Percentiles rank a stretch among this genome's conserved stretches.
Conservation (phyloP, 2,797 vertebrate genomes). For the Tympanoctomys barrerae region DNA sequence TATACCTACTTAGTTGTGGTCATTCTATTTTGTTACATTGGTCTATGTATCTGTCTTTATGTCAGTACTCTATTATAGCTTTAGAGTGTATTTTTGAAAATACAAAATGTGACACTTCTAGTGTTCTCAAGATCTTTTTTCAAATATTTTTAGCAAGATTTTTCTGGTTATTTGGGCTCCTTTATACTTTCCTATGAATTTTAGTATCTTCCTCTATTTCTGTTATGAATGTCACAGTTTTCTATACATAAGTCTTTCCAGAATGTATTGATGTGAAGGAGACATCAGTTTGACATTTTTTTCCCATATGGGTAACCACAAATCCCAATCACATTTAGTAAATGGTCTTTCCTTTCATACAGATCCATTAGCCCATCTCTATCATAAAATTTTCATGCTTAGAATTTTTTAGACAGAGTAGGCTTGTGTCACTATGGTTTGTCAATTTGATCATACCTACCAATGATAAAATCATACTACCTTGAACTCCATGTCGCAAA, state of each 20-base stretch:
- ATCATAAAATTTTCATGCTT: neutral
- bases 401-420: constrained; percentile 28
- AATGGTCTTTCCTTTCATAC: neutral
- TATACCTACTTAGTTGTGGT: neutral
- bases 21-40: neutral
- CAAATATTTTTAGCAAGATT: neutral
- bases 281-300: neutral
- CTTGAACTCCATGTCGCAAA: constrained; percentile 1
- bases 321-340: neutral
- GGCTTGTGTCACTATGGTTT: neutral
- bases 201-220: neutral
- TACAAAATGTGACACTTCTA: neutral
- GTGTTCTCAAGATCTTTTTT: neutral
- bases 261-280: neutral
- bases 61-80: neutral
- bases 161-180: neutral
- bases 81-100: constrained; percentile 1
- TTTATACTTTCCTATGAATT: neutral
- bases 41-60: neutral
- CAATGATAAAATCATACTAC: neutral
- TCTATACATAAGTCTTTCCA: neutral
- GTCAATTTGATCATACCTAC: neutral
- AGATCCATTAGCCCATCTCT: neutral
- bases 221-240: neutral
- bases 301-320: neutral